Base-by-base conservation (phyloP, 2,888 invertebrate species). In the Mongoloraphidia duomilia region DNA sequence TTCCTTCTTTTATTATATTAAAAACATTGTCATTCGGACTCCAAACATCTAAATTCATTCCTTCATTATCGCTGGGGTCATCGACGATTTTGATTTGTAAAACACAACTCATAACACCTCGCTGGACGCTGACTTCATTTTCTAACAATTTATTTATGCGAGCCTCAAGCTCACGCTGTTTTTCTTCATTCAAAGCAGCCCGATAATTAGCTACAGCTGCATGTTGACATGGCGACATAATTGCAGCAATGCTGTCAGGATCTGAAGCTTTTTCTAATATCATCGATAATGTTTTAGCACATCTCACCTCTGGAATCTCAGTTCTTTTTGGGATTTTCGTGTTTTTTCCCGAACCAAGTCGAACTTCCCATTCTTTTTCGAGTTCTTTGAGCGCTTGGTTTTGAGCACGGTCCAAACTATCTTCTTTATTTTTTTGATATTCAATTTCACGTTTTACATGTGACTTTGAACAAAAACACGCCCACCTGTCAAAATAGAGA, bases 31-130 rank as follows among this genome's bases (percentile, higher is more conserved):
- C 80, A 12, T 70, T 71, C 0, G 84, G 82, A 46, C 77, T 73
- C 88, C 88, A 89, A 51, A 87, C 69, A 8, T 47, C 47, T 41
- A 47, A 10, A 10, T 81, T 79, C 55, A 86, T 64, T 6, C 61
- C 13, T 12, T 38, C 34, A n/a, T 33, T n/a, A 33, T n/a, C 34
- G 34, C 13, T 12, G 4, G n/a, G 36, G n/a, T 35, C 9, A 67
- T 61, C 1, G 65, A 71, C 71, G 0, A 71, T 60, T 35, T 69
- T 59, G 0, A 68, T 60, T 57, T 71, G 70, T 41, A 68, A 41
- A 1, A 26, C 26, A 26, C 26, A 26, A 26, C 26, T 26, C 5
- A 26, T 6, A 6, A 26, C 3, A 6, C 26, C 26, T 26, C 26
- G 3, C 6, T 47, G 13, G 10, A 11, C n/a, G 13, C n/a, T 41